Percentiles rank a stretch among this genome's conserved stretches.
Conservation (phyloP, 2,888 invertebrate genomes). For the Holacanthella duospinosa region DNA sequence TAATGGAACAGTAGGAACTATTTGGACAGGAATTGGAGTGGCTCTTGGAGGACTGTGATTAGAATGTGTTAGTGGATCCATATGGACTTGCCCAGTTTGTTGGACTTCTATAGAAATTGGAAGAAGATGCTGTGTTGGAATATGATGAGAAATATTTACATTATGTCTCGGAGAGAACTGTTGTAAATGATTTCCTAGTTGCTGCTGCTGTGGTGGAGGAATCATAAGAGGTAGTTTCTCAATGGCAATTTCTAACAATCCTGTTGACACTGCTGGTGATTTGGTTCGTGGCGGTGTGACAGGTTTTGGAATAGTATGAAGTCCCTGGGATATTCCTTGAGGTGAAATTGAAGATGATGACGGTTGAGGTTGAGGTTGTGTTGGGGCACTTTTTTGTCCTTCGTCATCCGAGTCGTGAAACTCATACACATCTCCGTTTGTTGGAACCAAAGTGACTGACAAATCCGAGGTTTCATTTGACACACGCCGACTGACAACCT, state of each 20-base stretch:
- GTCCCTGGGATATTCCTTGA: neutral
- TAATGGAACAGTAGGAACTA: constrained; percentile 12
- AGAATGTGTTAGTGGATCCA: neutral
- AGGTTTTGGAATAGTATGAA: neutral
- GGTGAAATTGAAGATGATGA: neutral
- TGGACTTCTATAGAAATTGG: neutral
- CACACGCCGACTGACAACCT: constrained; percentile 1
- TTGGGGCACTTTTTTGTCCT: constrained; percentile 7
- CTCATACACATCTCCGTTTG: constrained; percentile 67
- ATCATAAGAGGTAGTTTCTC: neutral
- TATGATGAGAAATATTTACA: neutral
- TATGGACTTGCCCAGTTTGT: neutral
- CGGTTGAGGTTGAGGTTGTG: neutral
- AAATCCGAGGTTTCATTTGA: neutral
- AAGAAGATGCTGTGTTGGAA: neutral
- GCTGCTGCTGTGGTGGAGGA: neutral
- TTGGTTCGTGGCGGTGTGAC: neutral
- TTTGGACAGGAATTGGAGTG: constrained; percentile 7
- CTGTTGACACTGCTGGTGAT: neutral
- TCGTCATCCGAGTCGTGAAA: constrained; percentile 82
- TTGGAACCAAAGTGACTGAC: neutral
- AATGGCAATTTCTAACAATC: neutral
- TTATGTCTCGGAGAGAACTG: neutral
- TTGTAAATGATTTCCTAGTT: too few species aligned
- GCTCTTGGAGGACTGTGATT: neutral